Evolutionary conservation across 1,140 invertebrate genomes (phyloP).

Genomic region (Calycopis cecrops): DNA sequence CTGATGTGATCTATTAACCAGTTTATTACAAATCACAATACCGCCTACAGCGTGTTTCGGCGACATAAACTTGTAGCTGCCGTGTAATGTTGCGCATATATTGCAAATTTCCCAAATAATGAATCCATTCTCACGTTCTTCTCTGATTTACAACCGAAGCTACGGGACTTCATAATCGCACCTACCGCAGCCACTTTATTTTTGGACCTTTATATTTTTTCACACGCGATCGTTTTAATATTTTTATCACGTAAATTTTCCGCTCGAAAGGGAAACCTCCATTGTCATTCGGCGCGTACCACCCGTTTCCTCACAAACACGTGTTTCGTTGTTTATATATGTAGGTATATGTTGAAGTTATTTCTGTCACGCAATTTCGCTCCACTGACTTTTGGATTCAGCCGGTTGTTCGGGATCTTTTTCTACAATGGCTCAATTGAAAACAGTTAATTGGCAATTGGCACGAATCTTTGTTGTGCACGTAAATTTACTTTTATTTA

Average conservation of each 20-base stretch:
- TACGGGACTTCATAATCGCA: conserved; percentile 62
- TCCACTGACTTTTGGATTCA: conserved; percentile 50
- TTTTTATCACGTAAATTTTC: conserved; percentile 74
- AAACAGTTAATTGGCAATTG: conserved; percentile 41
- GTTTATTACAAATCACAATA: neutral
- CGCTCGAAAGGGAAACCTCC: conserved; percentile 68
- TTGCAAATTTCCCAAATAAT: conserved; percentile 60
- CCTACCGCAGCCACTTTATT: conserved; percentile 72
- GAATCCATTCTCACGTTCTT: conserved; percentile 65
- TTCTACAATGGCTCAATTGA: conserved; percentile 46
- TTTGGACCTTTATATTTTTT: conserved; percentile 68
- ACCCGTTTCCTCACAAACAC: conserved; percentile 65
- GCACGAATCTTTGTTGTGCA: conserved; percentile 29
- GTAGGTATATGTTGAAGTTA: conserved; percentile 49
- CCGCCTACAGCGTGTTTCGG: conserved; percentile 15
- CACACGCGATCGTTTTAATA: conserved; percentile 66
- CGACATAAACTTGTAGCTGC: conserved; percentile 21
- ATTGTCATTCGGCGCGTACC: conserved; percentile 63
- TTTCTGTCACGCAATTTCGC: conserved; percentile 66
- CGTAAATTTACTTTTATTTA: no score
- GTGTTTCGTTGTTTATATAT: conserved; percentile 59
- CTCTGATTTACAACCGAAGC: conserved; percentile 60
- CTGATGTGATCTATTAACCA: no score
- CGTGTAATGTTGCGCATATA: conserved; percentile 36
- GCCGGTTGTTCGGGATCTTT: conserved; percentile 31